Evolutionary conservation across 1,140 invertebrate genomes (phyloP).

Genomic region (Chionoecetes opilio): DNA sequence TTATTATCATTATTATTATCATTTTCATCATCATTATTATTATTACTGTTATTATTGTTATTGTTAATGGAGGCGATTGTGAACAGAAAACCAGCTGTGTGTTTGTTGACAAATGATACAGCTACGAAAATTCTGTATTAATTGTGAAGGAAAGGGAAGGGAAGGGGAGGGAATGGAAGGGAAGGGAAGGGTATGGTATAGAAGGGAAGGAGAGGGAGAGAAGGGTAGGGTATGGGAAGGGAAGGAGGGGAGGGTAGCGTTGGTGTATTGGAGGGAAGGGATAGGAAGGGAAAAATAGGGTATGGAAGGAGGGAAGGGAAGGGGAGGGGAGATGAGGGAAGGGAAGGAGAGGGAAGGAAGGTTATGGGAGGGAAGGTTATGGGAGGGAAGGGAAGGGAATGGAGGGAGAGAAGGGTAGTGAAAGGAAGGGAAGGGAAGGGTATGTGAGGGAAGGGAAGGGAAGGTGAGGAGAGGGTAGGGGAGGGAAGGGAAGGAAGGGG

Average conservation of each 20-base stretch:
- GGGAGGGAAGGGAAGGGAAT: not conserved
- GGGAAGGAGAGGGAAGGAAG: not conserved
- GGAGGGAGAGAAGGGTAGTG: not conserved
- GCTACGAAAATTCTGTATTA: not conserved
- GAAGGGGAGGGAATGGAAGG: not conserved
- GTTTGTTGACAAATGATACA: not conserved
- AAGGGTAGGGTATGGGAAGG: too few species aligned
- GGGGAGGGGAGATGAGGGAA: not conserved
- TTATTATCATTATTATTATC: not conserved
- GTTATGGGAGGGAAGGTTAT: not conserved
- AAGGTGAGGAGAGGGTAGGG: too few species aligned
- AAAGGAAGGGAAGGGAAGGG: too few species aligned
- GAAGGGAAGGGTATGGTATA: not conserved
- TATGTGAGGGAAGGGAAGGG: too few species aligned
- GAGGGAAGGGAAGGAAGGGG: too few species aligned
- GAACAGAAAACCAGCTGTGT: not conserved
- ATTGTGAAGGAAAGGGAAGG: not conserved
- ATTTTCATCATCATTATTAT: not conserved
- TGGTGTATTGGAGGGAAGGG: too few species aligned
- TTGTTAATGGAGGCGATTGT: not conserved
- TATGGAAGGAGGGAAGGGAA: too few species aligned
- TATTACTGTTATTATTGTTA: not conserved
- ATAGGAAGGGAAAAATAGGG: too few species aligned
- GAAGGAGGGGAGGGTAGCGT: too few species aligned
- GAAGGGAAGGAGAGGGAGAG: not conserved